Evolutionary conservation across 1,140 invertebrate genomes (phyloP), one percentile per base, ranked within the genome.

Genomic region (Euura lappo): DNA sequence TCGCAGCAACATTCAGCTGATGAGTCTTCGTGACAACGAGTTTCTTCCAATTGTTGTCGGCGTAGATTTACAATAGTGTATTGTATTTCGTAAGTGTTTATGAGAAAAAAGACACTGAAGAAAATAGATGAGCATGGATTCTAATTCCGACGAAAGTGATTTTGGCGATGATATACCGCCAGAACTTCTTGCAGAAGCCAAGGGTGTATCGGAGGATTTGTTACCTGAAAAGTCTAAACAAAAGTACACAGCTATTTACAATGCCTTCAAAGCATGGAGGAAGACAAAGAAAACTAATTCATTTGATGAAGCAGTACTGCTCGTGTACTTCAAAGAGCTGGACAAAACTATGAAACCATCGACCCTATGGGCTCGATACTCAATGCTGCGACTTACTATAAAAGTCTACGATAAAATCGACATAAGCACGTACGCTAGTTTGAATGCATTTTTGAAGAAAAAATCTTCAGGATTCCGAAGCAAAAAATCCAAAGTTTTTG

Each of bases 401-500:
- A 44, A 69, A 2, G 46, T 69, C 3, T 8, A 74, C 5, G 28
- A 69, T 42, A 74, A 74, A 43, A 43, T 74, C n/a, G 66, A 74
- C 46, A 71, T 74, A 6, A 13, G 45, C 2, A 68, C 2, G 7
- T 74, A 70, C 45, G 45, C 69, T 4, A 51, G 71, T 51, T 45
- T 74, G 42, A 74, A 11, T 60, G 47, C 73, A 4, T 67, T 74
- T 45, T 51, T 74, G 28, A 74, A 74, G 67, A 2, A 51, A 60
- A 45, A 71, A 68, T 71, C 70, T 6, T 45, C 43, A 4, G 66
- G 70, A 11, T 71, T 71, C 68, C 44, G 65, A 2, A 28, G 28
- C 5, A 69, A 74, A 66, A 74, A 74, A 44, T 43, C 70, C 7
- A 64, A 60, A 6, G 44, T 74, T 68, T 74, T 71, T 7, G 44